These are phyloP conservation scores for Hydropotes inermis DNA, from an alignment of 2,113 vertebrate genomes.

Conservation along the genomic window DNA sequence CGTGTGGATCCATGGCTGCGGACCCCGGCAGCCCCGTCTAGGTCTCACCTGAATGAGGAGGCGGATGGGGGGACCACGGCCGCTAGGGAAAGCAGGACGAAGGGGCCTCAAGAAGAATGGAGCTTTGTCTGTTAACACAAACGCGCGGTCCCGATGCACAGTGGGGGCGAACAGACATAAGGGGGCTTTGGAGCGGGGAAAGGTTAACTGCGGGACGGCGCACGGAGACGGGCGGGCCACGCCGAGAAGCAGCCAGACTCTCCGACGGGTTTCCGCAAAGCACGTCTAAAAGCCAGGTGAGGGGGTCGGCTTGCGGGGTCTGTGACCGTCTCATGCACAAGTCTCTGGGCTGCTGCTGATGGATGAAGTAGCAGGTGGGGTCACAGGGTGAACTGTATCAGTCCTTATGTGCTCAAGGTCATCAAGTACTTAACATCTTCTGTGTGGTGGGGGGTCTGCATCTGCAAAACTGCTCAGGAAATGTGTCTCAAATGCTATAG, in stretches of 20 bases:
- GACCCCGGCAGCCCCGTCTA: fast-evolving
- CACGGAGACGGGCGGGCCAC: neutral
- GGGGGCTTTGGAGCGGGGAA: neutral
- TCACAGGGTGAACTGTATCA: neutral
- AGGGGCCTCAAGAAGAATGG: neutral
- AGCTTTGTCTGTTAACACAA: neutral
- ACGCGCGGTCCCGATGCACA: neutral
- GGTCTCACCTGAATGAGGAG: neutral
- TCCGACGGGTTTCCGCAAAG: neutral
- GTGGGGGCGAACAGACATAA: no score
- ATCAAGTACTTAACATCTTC: neutral
- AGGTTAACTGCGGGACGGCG: neutral
- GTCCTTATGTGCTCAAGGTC: neutral
- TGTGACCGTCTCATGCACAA: no score
- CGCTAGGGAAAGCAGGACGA: neutral
- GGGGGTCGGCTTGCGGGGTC: fast-evolving
- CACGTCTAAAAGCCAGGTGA: neutral
- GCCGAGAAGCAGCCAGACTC: neutral
- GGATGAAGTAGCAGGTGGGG: neutral
- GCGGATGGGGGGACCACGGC: neutral
- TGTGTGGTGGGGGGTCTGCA: neutral
- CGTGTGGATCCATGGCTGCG: fast-evolving
- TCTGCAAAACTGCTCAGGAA: neutral
- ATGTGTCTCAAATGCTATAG: neutral
- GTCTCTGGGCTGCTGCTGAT: neutral